A percentile compares a stretch with the other conserved stretches of the same genome.
phyloP scores from a whole-genome alignment of 2,888 invertebrate genomes.

The Nebria salina region DNA sequence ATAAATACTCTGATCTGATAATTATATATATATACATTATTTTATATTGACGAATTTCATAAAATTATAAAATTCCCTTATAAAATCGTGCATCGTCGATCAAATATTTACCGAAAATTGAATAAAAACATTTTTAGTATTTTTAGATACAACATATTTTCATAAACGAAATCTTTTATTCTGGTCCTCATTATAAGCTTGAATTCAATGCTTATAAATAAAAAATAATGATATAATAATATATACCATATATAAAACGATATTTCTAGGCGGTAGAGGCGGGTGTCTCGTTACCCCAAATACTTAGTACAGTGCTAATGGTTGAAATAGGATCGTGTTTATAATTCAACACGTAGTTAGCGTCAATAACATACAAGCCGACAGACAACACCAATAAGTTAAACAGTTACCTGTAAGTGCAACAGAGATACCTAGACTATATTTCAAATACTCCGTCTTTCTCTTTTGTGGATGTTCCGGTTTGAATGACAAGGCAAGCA shows the following conservation, averaged over 20 bases:
- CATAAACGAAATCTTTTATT: too few species aligned
- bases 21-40: too few species aligned
- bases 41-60: too few species aligned
- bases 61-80: too few species aligned
- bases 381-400: constrained; percentile 43
- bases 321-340: constrained; percentile 43
- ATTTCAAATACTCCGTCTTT: background rate
- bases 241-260: background rate
- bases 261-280: background rate
- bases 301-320: constrained; percentile 23
- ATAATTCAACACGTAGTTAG: constrained; percentile 46
- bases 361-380: constrained; percentile 35
- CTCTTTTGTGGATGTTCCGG: background rate
- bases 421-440: background rate
- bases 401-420: background rate
- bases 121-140: too few species aligned
- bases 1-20: too few species aligned
- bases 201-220: background rate
- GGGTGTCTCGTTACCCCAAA: background rate
- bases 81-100: too few species aligned
- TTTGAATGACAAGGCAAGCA: too few species aligned
- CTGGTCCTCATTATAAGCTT: too few species aligned
- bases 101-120: too few species aligned
- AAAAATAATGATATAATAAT: background rate
- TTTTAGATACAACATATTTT: too few species aligned